A percentile compares a stretch with the other conserved stretches of the same genome.
phyloP scores from a whole-genome alignment of 2,888 invertebrate species.

The Drosophila melanocephala region DNA sequence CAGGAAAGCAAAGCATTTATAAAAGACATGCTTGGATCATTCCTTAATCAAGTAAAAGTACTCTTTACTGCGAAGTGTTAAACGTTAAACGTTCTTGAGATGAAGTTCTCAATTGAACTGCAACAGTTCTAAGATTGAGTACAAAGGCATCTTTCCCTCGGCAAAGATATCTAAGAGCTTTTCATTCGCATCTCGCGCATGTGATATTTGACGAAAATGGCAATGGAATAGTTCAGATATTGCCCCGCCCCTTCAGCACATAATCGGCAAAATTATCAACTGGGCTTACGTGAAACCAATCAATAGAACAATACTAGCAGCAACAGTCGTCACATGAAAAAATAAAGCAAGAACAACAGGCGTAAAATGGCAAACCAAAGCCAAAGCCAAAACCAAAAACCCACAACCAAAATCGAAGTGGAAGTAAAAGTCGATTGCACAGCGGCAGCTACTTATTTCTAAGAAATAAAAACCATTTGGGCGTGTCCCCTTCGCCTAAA shows the following conservation, averaged over 20 bases:
- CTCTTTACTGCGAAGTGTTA: background rate
- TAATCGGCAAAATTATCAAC: slow-evolving; percentile 9
- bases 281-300: slow-evolving; percentile 24
- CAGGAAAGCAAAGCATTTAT: background rate
- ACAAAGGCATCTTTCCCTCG: background rate
- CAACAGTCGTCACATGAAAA: background rate
- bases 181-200: background rate
- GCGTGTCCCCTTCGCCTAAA: slow-evolving; percentile 59
- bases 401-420: slow-evolving; percentile 10
- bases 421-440: slow-evolving; percentile 35
- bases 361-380: slow-evolving; percentile 49
- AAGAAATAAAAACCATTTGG: slow-evolving; percentile 76
- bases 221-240: background rate
- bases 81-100: background rate
- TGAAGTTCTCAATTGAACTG: background rate
- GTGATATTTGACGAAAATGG: background rate
- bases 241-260: background rate
- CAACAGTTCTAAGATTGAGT: background rate
- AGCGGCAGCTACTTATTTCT: slow-evolving; percentile 66
- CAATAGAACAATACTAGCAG: slow-evolving; percentile 13
- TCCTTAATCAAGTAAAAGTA: background rate
- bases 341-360: slow-evolving; percentile 21
- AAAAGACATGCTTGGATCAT: background rate
- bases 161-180: background rate
- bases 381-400: slow-evolving; percentile 15